These are phyloP conservation scores for Hermetia illucens DNA, from an alignment of 1,140 invertebrate genomes.

Conservation along the genomic window DNA sequence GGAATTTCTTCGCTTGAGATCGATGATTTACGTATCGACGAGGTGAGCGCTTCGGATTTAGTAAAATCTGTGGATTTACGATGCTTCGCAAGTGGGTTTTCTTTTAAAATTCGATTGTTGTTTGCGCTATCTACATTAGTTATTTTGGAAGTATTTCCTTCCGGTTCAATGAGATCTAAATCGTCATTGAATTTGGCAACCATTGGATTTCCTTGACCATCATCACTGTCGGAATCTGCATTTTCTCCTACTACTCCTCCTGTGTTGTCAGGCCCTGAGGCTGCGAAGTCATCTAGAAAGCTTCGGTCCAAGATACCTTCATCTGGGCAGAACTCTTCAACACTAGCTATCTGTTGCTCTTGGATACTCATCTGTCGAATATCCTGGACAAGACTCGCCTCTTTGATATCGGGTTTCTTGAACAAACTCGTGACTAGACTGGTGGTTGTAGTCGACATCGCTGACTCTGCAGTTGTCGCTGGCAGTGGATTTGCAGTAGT, in stretches of 20 bases:
- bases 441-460: neutral
- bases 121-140: conserved; percentile 1
- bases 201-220: conserved; percentile 66
- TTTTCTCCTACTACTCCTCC: conserved; percentile 31
- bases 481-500: neutral
- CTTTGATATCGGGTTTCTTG: neutral
- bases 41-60: neutral
- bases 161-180: too few species aligned
- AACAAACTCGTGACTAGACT: neutral
- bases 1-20: conserved; percentile 6
- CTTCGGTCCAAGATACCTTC: conserved; percentile 60
- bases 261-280: conserved; percentile 29
- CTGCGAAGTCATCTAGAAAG: conserved; percentile 59
- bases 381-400: neutral
- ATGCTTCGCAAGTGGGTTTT: conserved; percentile 8
- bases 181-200: conserved; percentile 76
- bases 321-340: conserved; percentile 80
- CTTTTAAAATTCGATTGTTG: conserved; percentile 4
- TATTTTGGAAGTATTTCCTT: conserved; percentile 3
- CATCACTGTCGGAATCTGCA: conserved; percentile 41
- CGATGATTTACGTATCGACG: neutral
- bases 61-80: neutral
- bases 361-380: conserved; percentile 11
- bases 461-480: conserved; percentile 5
- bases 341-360: conserved; percentile 33